A percentile compares a stretch with the other conserved stretches of the same genome.
Evolutionary conservation across 2,888 invertebrate genomes (phyloP).

Genomic region (Macaria notata): DNA sequence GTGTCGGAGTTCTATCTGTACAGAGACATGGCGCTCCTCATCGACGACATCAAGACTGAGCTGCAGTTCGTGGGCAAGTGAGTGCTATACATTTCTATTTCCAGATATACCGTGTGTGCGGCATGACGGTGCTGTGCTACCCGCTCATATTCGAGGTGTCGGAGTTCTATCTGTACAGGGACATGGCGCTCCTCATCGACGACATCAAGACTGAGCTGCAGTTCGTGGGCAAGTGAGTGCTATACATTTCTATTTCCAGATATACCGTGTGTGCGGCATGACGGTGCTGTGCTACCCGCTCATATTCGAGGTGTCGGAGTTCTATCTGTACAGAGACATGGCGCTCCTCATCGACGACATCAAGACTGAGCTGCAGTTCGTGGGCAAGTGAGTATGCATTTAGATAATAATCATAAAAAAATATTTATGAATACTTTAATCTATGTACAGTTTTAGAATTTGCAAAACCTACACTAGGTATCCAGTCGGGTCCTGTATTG

Average conservation of each 20-base stretch:
- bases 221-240: conserved; percentile 90
- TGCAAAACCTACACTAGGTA: too few relatives aligned
- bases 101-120: conserved; percentile 96
- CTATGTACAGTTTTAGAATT: too few relatives aligned
- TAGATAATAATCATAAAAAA: too few relatives aligned
- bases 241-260: conserved; percentile 61
- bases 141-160: conserved; percentile 99
- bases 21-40: conserved; percentile 98
- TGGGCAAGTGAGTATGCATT: conserved; percentile 88
- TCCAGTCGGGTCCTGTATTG: too few relatives aligned
- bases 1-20: conserved; percentile 99
- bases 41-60: conserved; percentile 99
- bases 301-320: conserved; percentile 99
- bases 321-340: conserved; percentile 99
- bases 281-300: conserved; percentile 98
- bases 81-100: conserved; percentile 32
- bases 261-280: conserved; percentile 97
- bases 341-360: conserved; percentile 99
- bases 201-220: conserved; percentile 99
- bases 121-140: conserved; percentile 98
- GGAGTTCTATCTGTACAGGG: conserved; percentile 98
- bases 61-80: conserved; percentile 94
- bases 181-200: conserved; percentile 98
- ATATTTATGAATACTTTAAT: too few relatives aligned
- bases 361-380: conserved; percentile 98